Evolutionary conservation across 1,140 invertebrate species (phyloP).

Genomic region (Cydia pomonella): DNA sequence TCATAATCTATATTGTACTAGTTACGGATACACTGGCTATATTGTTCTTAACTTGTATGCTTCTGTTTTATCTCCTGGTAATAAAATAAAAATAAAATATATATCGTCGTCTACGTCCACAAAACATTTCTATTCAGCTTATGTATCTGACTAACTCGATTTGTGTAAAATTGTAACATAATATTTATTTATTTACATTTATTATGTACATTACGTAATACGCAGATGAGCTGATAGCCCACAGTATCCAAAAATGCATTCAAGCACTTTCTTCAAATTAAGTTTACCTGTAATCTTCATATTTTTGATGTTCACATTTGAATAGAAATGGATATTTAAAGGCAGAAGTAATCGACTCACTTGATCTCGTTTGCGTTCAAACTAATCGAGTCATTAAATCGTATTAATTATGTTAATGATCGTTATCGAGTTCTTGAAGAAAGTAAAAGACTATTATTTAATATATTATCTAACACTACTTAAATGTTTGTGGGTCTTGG

Average conservation of each 20-base stretch:
- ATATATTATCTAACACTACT: neutral
- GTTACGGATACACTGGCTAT: no score
- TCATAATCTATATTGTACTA: no score
- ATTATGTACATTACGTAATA: no score
- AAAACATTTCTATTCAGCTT: no score
- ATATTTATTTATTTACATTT: no score
- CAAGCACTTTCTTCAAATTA: neutral
- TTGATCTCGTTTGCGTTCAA: neutral
- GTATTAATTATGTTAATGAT: conserved; percentile 5
- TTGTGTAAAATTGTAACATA: no score
- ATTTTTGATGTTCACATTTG: neutral
- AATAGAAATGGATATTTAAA: conserved; percentile 11
- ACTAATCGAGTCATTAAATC: neutral
- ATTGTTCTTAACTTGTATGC: no score
- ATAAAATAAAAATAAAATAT: no score
- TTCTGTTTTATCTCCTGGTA: no score
- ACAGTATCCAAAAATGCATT: neutral
- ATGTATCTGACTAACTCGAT: no score
- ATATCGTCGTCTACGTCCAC: no score
- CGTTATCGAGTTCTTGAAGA: neutral
- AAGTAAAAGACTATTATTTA: neutral
- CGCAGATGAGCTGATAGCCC: neutral
- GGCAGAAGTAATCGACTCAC: neutral
- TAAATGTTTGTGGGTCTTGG: neutral
- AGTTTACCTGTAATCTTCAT: neutral